Conservation (phyloP, 53 echinoderm and acorn worm genomes). For the Holothuria scabra region DNA sequence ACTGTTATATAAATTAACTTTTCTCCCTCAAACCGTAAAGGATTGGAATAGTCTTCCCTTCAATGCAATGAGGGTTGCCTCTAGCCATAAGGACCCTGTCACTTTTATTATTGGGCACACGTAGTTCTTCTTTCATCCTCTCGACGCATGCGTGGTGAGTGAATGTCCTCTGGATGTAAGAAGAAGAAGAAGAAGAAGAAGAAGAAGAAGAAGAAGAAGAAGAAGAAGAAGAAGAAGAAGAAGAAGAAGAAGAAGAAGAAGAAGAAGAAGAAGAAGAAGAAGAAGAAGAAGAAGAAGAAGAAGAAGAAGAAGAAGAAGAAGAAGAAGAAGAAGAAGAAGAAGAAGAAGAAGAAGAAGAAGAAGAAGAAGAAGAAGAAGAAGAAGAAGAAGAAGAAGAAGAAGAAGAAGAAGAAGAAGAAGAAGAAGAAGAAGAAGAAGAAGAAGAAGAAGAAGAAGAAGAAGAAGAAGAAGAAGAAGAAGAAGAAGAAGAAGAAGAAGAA, state of each 20-base stretch:
- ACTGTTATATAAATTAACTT: too few species aligned
- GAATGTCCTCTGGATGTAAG: too few species aligned
- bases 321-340: neutral
- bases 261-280: neutral
- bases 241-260: neutral
- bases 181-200: constrained; percentile 18
- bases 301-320: neutral
- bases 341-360: neutral
- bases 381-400: neutral
- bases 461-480: constrained; percentile 1
- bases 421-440: neutral
- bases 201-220: neutral
- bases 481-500: constrained; percentile 32
- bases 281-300: neutral
- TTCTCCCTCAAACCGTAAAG: too few species aligned
- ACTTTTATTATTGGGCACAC: too few species aligned
- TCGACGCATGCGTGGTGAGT: too few species aligned
- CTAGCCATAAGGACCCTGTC: too few species aligned
- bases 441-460: neutral
- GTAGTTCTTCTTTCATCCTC: too few species aligned
- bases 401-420: neutral
- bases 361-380: neutral
- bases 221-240: neutral
- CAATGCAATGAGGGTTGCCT: neutral
- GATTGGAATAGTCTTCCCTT: too few species aligned